Conservation (phyloP, 1,140 invertebrate species). For the Drosophila willistoni region DNA sequence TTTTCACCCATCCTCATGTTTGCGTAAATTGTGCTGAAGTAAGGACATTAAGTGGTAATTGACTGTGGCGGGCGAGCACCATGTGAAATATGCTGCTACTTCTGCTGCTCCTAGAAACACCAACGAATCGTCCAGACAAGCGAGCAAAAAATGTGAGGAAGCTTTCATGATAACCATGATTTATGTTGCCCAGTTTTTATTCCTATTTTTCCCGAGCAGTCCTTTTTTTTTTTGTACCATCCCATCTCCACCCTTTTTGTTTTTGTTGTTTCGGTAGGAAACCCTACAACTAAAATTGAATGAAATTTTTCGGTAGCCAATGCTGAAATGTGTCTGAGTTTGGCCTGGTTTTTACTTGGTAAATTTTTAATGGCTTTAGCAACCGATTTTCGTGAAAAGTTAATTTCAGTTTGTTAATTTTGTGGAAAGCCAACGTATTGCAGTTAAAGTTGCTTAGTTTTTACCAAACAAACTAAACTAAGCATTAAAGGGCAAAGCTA, state of each 20-base stretch:
- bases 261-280: constrained; percentile 27
- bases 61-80: constrained; percentile 51
- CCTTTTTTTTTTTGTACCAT: constrained; percentile 11
- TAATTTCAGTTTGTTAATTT: constrained; percentile 3
- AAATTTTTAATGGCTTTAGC: constrained; percentile 4
- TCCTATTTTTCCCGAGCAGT: constrained; percentile 1
- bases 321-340: neutral
- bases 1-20: constrained; percentile 40
- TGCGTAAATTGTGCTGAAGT: constrained; percentile 75
- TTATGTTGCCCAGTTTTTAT: constrained; percentile 41
- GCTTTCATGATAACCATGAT: constrained; percentile 49
- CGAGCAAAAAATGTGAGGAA: constrained; percentile 18
- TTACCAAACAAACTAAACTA: neutral
- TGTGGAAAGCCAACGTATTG: neutral
- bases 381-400: constrained; percentile 2
- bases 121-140: constrained; percentile 24
- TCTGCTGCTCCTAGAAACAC: neutral
- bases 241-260: neutral
- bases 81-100: constrained; percentile 56
- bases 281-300: constrained; percentile 39
- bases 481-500: too few relatives aligned
- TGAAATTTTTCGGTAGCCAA: constrained; percentile 23
- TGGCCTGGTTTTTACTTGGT: neutral
- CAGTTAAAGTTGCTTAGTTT: neutral
- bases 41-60: constrained; percentile 74